phyloP scores from a whole-genome alignment of 2,797 vertebrate species.

The Rhabdophis nuchalis region DNA sequence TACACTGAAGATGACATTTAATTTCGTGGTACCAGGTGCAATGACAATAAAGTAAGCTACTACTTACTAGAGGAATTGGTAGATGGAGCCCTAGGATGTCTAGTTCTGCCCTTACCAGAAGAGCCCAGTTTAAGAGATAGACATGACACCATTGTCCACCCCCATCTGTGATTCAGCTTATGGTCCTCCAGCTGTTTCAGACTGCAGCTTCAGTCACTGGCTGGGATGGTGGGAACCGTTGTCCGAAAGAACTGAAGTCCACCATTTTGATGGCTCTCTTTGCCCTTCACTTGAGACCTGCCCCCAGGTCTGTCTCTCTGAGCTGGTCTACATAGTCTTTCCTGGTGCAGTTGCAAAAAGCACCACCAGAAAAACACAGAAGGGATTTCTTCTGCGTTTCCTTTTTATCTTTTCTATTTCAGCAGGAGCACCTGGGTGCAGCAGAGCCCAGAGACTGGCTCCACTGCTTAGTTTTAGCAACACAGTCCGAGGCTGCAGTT shows the following conservation, averaged over 20 bases:
- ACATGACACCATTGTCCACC: not conserved
- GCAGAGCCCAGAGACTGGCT: not conserved
- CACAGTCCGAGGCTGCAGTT: fast-evolving
- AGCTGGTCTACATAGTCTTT: not conserved
- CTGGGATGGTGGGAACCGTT: not conserved
- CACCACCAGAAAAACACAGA: not conserved
- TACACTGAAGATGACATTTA: too few relatives aligned
- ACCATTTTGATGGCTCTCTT: not conserved
- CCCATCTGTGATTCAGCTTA: not conserved
- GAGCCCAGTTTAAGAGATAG: not conserved
- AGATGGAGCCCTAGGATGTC: not conserved
- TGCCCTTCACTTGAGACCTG: not conserved
- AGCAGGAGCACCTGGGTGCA: not conserved
- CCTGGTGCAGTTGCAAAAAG: not conserved
- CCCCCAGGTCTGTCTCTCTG: not conserved
- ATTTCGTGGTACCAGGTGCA: too few relatives aligned
- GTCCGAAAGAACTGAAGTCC: not conserved
- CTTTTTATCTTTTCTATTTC: not conserved
- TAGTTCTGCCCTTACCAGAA: not conserved
- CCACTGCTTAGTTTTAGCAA: not conserved
- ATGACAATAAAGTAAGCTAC: too few relatives aligned
- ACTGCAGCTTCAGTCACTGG: not conserved
- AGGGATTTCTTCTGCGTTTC: not conserved
- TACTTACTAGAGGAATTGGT: not conserved
- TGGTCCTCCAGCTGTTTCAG: not conserved